phyloP scores from a whole-genome alignment of 1,140 invertebrate species.

The Gryllus bimaculatus region DNA sequence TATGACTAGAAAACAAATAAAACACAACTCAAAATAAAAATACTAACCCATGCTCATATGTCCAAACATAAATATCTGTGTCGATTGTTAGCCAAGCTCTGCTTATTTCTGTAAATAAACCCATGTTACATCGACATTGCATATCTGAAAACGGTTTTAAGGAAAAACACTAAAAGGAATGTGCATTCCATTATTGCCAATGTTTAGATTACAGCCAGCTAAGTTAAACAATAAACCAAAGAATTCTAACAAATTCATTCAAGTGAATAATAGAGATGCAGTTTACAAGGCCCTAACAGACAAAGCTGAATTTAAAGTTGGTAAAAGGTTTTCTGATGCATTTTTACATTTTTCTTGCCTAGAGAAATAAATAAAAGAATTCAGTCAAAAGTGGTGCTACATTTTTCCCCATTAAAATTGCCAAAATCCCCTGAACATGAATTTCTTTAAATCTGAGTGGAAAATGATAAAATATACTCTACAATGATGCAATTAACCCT shows the following conservation, averaged over 20 bases:
- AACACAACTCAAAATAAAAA: constrained; percentile 52
- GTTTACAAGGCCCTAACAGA: background rate
- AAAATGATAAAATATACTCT: too few relatives aligned
- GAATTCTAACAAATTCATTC: background rate
- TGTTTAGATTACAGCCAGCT: too few relatives aligned
- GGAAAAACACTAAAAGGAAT: background rate
- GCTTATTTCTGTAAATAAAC: constrained; percentile 89
- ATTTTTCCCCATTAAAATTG: too few relatives aligned
- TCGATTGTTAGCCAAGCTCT: constrained; percentile 96
- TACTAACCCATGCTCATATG: constrained; percentile 72
- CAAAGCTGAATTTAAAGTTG: background rate
- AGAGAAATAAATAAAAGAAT: too few relatives aligned
- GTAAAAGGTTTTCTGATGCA: too few relatives aligned
- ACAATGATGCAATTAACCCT: too few relatives aligned
- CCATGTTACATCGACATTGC: constrained; percentile 92
- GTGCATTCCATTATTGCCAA: background rate
- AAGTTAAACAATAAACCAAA: background rate
- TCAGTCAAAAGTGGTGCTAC: too few relatives aligned
- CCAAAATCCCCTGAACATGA: too few relatives aligned
- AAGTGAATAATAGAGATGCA: background rate
- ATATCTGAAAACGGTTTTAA: constrained; percentile 50
- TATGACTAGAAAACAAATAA: constrained; percentile 60
- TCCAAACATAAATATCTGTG: constrained; percentile 95
- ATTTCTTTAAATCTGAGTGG: too few relatives aligned
- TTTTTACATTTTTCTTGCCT: too few relatives aligned